Percentiles rank a stretch among this genome's conserved stretches.
These are phyloP conservation scores for Thamnophis sirtalis DNA, from an alignment of 2,113 vertebrate species.

Conservation along the genomic window DNA sequence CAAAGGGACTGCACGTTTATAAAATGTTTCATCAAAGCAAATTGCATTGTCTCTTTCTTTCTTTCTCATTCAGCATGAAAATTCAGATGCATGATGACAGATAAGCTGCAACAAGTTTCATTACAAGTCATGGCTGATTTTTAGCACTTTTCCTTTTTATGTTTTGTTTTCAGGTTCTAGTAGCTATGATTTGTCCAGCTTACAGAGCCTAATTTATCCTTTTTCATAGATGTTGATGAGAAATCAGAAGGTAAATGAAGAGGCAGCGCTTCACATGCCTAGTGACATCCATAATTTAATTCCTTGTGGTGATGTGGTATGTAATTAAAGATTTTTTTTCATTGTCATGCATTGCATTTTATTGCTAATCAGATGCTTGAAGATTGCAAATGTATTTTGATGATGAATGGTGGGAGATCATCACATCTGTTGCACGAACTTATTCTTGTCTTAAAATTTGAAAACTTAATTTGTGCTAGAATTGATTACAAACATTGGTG, in stretches of 20 bases:
- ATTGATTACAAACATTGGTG: not conserved
- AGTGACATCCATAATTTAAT: slow-evolving; percentile 35
- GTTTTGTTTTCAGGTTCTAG: not conserved
- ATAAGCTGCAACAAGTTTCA: not conserved
- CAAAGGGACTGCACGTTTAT: not conserved
- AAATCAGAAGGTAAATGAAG: slow-evolving; percentile 36
- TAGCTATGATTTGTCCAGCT: not conserved
- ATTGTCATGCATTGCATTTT: not conserved
- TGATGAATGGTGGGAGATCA: not conserved
- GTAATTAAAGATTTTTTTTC: slow-evolving; percentile 18
- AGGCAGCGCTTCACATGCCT: not conserved
- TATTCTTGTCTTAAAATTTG: not conserved
- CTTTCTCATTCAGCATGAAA: not conserved
- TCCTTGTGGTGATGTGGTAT: slow-evolving; percentile 66
- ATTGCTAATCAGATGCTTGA: not conserved
- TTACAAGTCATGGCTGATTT: not conserved
- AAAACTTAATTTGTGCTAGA: not conserved
- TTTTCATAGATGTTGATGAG: slow-evolving; percentile 51
- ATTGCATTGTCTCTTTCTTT: not conserved
- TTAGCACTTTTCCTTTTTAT: not conserved
- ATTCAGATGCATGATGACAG: not conserved
- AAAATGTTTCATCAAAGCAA: not conserved
- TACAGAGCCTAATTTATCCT: not conserved
- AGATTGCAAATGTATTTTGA: not conserved
- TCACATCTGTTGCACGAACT: not conserved